These are phyloP conservation scores for chimpanzee (Pan troglodytes) DNA, from an alignment of 2,113 vertebrate genomes.

Conservation along the genomic window DNA sequence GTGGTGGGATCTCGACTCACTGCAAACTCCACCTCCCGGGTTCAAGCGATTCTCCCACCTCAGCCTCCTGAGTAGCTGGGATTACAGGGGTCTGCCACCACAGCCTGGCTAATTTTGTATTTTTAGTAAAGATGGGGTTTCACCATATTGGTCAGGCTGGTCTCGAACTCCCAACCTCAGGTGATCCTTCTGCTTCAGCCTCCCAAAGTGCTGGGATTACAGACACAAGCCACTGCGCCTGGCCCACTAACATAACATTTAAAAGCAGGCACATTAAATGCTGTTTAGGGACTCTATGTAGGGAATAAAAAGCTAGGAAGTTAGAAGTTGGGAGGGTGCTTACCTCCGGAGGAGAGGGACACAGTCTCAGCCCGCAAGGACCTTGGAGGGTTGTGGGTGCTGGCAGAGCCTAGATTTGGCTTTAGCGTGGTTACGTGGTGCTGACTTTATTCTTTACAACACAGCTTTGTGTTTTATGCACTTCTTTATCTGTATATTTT, in stretches of 20 bases:
- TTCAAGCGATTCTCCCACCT: no score
- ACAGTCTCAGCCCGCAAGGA: neutral
- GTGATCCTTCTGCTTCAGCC: no score
- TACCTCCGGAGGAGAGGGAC: neutral
- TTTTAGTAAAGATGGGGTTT: no score
- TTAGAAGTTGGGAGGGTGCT: neutral
- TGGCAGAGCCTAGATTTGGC: neutral
- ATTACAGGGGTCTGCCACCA: no score
- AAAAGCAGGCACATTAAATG: neutral
- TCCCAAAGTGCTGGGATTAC: no score
- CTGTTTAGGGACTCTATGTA: neutral
- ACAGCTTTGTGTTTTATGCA: neutral
- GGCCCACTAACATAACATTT: neutral
- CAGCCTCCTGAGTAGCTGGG: no score
- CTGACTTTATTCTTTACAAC: neutral
- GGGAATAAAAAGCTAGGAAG: neutral
- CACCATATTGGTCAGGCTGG: no score
- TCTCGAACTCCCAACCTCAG: no score
- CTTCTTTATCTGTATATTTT: neutral
- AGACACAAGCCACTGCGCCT: no score
- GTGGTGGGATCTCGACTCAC: no score
- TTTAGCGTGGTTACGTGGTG: neutral
- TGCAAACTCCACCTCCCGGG: no score
- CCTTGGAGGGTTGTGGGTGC: rapidly evolving
- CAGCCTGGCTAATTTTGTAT: no score